Evolutionary conservation across 1,140 invertebrate species (phyloP).

Genomic region (Drosophila watanabei): DNA sequence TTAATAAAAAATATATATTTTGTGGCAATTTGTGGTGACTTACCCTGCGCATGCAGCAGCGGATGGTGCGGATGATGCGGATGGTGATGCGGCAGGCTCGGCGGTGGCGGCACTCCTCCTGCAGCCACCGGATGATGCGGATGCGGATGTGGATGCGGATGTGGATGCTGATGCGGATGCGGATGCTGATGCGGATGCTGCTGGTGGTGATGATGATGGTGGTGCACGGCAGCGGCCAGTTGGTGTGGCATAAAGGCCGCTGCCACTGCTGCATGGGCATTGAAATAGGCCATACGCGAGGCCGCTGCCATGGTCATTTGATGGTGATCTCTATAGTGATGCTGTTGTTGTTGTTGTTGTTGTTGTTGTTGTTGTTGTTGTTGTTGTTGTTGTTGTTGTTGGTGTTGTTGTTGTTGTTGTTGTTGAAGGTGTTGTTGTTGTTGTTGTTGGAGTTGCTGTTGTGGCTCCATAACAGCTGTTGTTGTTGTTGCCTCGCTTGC

Average conservation of each 20-base stretch:
- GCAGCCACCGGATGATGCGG: slow-evolving; percentile 21
- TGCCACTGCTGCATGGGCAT: slow-evolving; percentile 94
- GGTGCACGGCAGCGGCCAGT: slow-evolving; percentile 68
- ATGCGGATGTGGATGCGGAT: slow-evolving; percentile 28
- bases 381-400: slow-evolving; percentile 29
- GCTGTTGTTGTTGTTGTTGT: slow-evolving; percentile 43
- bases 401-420: slow-evolving; percentile 52
- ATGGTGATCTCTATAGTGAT: slow-evolving; percentile 85
- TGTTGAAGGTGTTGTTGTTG: slow-evolving; percentile 42
- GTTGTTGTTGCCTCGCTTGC: slow-evolving; percentile 25
- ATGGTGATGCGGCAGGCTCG: slow-evolving; percentile 30
- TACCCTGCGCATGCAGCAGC: slow-evolving; percentile 82
- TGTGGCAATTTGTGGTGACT: slow-evolving; percentile 29
- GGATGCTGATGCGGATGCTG: slow-evolving; percentile 42
- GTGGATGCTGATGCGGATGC: slow-evolving; percentile 44
- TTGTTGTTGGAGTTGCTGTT: slow-evolving; percentile 41
- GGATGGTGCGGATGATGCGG: slow-evolving; percentile 57
- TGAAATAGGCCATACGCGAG: slow-evolving; percentile 93
- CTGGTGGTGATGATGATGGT: slow-evolving; percentile 63
- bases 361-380: too few species aligned
- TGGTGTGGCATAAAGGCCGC: slow-evolving; percentile 91
- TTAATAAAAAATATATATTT: not conserved
- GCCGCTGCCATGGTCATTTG: slow-evolving; percentile 90
- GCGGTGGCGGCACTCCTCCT: slow-evolving; percentile 33
- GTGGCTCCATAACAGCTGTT: slow-evolving; percentile 16